Conservation (phyloP, 2,888 invertebrate genomes). For the Caenorhabditis angaria region DNA sequence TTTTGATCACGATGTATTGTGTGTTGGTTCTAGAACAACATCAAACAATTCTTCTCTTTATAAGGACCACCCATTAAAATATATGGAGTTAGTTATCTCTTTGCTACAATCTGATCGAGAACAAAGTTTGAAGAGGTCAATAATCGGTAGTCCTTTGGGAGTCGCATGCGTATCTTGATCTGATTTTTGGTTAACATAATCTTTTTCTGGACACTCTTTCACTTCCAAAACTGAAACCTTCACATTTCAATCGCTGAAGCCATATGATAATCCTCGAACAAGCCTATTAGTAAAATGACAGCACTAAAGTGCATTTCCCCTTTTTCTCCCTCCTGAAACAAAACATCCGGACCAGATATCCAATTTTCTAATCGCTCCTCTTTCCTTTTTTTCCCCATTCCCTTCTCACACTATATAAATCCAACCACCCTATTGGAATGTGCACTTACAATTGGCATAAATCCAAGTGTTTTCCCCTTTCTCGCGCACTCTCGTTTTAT, state of each 20-base stretch:
- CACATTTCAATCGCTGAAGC: neutral
- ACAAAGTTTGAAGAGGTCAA: too few species aligned
- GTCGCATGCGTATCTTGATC: too few species aligned
- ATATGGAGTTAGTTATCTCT: too few species aligned
- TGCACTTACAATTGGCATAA: neutral
- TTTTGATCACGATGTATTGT: neutral
- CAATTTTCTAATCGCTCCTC: neutral
- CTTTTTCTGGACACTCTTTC: too few species aligned
- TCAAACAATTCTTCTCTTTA: too few species aligned
- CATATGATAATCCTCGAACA: neutral
- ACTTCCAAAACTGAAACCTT: too few species aligned
- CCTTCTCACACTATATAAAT: neutral
- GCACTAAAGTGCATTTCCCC: neutral
- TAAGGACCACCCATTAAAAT: too few species aligned
- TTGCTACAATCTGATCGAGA: too few species aligned
- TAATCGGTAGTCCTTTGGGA: too few species aligned
- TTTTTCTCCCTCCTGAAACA: too few species aligned
- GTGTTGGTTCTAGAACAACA: neutral
- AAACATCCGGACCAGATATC: neutral
- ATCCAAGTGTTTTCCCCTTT: conserved; percentile 13
- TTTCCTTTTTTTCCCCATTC: too few species aligned
- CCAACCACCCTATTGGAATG: neutral
- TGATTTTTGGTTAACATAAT: too few species aligned
- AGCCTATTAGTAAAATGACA: neutral
- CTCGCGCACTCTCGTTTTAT: conserved; percentile 27